Percentiles rank a stretch among this genome's conserved stretches.
Conservation (phyloP, 2,797 vertebrate species). For the Peromyscus attwateri region DNA sequence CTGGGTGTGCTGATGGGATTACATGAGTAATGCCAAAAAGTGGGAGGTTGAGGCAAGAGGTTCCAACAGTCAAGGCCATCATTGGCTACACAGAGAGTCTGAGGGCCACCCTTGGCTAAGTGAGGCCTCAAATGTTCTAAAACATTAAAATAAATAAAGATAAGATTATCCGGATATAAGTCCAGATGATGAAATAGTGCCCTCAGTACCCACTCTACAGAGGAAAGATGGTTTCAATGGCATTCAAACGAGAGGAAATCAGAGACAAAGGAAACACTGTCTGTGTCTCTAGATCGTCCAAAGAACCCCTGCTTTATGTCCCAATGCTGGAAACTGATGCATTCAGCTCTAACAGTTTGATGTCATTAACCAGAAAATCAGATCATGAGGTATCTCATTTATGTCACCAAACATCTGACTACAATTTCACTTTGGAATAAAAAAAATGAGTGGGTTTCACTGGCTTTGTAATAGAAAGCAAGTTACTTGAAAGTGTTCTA, state of each 20-base stretch:
- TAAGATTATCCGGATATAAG: neutral
- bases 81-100: neutral
- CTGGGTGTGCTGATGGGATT: neutral
- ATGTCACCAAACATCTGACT: neutral
- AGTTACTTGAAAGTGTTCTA: conserved; percentile 25
- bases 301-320: neutral
- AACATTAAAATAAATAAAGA: neutral
- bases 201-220: neutral
- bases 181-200: neutral
- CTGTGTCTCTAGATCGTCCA: neutral
- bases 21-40: neutral
- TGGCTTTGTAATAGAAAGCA: neutral
- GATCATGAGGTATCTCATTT: neutral
- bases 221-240: neutral
- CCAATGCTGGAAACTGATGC: neutral
- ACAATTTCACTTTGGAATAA: neutral
- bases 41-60: neutral
- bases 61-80: neutral
- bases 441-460: neutral
- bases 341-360: neutral
- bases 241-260: neutral
- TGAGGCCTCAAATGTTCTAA: neutral
- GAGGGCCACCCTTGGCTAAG: neutral
- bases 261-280: neutral
- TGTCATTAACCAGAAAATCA: no score